These are phyloP conservation scores for Diaperis boleti DNA, from an alignment of 2,888 invertebrate species.

Conservation along the genomic window DNA sequence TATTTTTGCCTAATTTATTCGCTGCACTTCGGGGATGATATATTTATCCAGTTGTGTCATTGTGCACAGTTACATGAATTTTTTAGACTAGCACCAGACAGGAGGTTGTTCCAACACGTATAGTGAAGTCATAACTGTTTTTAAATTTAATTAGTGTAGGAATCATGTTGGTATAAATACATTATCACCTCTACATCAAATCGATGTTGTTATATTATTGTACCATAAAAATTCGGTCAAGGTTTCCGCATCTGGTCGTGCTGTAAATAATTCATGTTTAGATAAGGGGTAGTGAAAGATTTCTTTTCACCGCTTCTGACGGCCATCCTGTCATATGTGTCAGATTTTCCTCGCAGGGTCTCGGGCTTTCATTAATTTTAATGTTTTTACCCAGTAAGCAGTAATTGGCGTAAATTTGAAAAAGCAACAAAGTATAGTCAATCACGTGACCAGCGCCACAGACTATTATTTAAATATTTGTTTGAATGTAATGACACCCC, in stretches of 20 bases:
- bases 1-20: too few species aligned
- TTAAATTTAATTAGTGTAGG: not conserved
- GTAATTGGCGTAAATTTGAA: slow-evolving; percentile 21
- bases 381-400: slow-evolving; percentile 16
- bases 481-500: slow-evolving; percentile 19
- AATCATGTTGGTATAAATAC: not conserved
- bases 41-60: too few species aligned
- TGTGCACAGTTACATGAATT: too few species aligned
- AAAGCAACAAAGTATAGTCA: too few species aligned
- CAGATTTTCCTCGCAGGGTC: not conserved
- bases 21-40: too few species aligned
- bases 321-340: slow-evolving; percentile 11
- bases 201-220: slow-evolving; percentile 11
- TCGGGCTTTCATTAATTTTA: slow-evolving; percentile 18
- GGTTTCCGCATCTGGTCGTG: slow-evolving; percentile 19
- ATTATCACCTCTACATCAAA: not conserved
- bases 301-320: slow-evolving; percentile 32
- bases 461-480: slow-evolving; percentile 34
- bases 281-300: slow-evolving; percentile 33
- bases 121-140: too few species aligned
- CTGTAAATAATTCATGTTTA: slow-evolving; percentile 28
- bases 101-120: too few species aligned
- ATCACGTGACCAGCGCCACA: not conserved
- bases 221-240: slow-evolving; percentile 26
- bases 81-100: too few species aligned